phyloP scores from a whole-genome alignment of 2,113 vertebrate species.

The Brachirus orientalis region DNA sequence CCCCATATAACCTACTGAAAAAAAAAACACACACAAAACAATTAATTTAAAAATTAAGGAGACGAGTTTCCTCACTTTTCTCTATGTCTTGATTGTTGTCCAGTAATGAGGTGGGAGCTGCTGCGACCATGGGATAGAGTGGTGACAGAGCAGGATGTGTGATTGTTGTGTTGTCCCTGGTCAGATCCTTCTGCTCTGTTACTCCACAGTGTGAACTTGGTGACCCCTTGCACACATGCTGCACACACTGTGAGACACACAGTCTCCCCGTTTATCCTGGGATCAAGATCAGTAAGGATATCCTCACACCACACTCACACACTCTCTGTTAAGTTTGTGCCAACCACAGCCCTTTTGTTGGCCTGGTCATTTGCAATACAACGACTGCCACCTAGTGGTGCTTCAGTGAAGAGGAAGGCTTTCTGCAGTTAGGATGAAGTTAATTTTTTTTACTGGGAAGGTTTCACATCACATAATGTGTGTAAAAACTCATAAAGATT shows the following conservation, averaged over 20 bases:
- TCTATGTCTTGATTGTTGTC: neutral
- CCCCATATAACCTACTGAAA: too few relatives aligned
- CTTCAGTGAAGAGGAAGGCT: neutral
- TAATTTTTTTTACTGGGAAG: neutral
- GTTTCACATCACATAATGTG: too few relatives aligned
- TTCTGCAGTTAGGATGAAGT: neutral
- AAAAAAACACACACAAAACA: too few relatives aligned
- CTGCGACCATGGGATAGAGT: constrained; percentile 1
- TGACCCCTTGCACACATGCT: constrained; percentile 37
- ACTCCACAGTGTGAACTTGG: constrained; percentile 29
- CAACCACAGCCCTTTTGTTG: neutral
- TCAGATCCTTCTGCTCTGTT: constrained; percentile 13
- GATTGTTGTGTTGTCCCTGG: neutral
- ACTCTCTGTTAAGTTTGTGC: neutral
- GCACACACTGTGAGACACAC: constrained; percentile 21
- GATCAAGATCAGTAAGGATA: constrained; percentile 26
- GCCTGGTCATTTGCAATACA: neutral
- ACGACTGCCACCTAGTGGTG: constrained; percentile 60
- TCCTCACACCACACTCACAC: constrained; percentile 24
- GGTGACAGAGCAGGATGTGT: constrained; percentile 1
- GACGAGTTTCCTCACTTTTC: neutral
- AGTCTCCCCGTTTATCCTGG: constrained; percentile 23
- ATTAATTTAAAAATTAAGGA: too few relatives aligned
- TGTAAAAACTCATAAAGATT: too few relatives aligned
- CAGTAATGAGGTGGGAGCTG: neutral